Evolutionary conservation across 2,113 vertebrate genomes (phyloP).

Genomic region (Collichthys lucidus): DNA sequence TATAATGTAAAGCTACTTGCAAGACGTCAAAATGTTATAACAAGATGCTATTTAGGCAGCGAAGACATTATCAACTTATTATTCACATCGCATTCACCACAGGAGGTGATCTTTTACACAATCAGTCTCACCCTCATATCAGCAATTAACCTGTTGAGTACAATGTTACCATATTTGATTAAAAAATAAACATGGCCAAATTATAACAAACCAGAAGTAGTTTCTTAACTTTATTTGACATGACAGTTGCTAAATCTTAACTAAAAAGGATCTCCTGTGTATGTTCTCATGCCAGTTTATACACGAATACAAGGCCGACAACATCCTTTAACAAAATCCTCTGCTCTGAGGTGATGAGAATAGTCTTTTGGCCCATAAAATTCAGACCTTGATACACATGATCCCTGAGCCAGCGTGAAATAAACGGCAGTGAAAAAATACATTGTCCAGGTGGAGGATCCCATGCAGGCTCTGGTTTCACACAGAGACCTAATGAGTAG

Average conservation of each 20-base stretch:
- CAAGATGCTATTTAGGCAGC: too few species aligned
- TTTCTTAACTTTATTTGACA: background rate
- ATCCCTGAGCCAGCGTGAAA: slow-evolving; percentile 7
- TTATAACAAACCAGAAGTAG: background rate
- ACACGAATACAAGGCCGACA: background rate
- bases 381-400: slow-evolving; percentile 10
- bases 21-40: too few species aligned
- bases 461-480: slow-evolving; percentile 24
- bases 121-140: too few species aligned
- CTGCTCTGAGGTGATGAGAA: background rate
- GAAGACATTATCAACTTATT: too few species aligned
- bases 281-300: background rate
- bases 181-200: background rate
- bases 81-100: too few species aligned
- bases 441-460: slow-evolving; percentile 38
- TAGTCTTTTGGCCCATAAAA: slow-evolving; percentile 28
- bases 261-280: background rate
- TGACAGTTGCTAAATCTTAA: background rate
- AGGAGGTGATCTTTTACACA: too few species aligned
- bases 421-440: slow-evolving; percentile 28
- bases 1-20: too few species aligned
- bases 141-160: too few species aligned
- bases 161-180: background rate
- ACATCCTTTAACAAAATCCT: background rate
- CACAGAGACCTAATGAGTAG: slow-evolving; percentile 29